These are phyloP conservation scores for Lagocephalus sceleratus DNA, from an alignment of 2,797 vertebrate genomes.

Conservation along the genomic window DNA sequence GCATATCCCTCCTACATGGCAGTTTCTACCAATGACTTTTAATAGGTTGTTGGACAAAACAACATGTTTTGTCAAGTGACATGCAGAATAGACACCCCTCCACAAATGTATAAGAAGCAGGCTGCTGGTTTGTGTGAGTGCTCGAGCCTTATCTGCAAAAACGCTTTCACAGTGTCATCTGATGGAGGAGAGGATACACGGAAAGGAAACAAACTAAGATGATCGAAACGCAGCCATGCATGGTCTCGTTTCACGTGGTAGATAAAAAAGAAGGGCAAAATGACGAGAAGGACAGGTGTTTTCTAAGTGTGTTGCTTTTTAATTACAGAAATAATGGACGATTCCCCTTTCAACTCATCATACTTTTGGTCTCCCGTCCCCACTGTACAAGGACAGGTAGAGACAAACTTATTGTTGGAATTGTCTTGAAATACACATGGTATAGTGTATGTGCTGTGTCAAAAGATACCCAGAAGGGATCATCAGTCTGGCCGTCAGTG, in stretches of 20 bases:
- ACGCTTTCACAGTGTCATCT: background rate
- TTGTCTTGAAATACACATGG: conserved; percentile 70
- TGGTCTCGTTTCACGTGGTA: conserved; percentile 41
- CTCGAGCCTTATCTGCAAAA: background rate
- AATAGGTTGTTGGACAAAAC: background rate
- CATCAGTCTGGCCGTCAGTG: conserved; percentile 27
- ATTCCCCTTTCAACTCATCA: conserved; percentile 99
- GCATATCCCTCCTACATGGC: background rate
- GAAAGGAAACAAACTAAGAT: conserved; percentile 54
- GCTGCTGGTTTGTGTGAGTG: background rate
- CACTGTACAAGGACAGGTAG: conserved; percentile 98
- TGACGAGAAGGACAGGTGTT: conserved; percentile 55
- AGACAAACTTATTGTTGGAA: conserved; percentile 78
- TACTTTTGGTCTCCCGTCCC: conserved; percentile 99
- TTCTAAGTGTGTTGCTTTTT: conserved; percentile 82
- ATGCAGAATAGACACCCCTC: background rate
- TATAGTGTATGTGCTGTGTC: conserved; percentile 43
- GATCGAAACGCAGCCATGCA: conserved; percentile 42
- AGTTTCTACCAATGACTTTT: background rate
- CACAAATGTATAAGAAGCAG: background rate
- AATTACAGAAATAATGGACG: conserved; percentile 95
- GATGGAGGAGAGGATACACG: conserved; percentile 39
- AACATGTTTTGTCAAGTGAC: background rate
- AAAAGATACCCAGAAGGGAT: conserved; percentile 13
- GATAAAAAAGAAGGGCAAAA: conserved; percentile 14